phyloP scores from a whole-genome alignment of 2,888 invertebrate species.

The Papilio protenor region DNA sequence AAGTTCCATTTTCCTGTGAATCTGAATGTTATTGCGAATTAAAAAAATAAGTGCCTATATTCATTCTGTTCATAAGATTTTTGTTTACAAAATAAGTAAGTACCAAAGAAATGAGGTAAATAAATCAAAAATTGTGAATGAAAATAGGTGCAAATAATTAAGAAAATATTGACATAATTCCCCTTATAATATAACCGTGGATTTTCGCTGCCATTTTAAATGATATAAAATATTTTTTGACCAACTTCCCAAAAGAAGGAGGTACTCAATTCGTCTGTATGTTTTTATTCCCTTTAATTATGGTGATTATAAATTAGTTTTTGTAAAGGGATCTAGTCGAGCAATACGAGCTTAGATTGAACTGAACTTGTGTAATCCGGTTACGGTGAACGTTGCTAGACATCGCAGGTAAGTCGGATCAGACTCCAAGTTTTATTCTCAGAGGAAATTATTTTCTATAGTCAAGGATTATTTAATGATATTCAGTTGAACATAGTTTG shows the following conservation, averaged over 20 bases:
- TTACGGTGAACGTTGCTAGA: constrained; percentile 17
- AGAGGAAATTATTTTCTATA: constrained; percentile 20
- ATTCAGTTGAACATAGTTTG: neutral
- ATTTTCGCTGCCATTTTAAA: no score
- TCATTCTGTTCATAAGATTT: neutral
- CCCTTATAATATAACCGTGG: no score
- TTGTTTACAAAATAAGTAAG: neutral
- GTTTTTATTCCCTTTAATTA: no score
- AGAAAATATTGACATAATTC: neutral
- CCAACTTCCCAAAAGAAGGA: no score
- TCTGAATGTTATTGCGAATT: neutral
- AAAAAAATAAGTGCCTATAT: no score
- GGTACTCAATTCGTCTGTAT: no score
- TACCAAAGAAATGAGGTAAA: neutral
- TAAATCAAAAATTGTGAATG: neutral
- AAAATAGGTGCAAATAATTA: neutral
- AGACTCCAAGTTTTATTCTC: constrained; percentile 26
- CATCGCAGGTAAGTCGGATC: constrained; percentile 11
- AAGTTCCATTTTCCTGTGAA: neutral
- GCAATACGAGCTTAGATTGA: neutral
- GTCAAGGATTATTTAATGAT: neutral
- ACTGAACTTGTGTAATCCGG: constrained; percentile 13
- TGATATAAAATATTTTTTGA: no score
- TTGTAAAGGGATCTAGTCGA: no score
- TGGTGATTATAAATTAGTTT: no score